Percentiles rank a stretch among this genome's conserved stretches.
Conservation (phyloP, 2,888 invertebrate species). For the Sinopyrophorus schimmeli region DNA sequence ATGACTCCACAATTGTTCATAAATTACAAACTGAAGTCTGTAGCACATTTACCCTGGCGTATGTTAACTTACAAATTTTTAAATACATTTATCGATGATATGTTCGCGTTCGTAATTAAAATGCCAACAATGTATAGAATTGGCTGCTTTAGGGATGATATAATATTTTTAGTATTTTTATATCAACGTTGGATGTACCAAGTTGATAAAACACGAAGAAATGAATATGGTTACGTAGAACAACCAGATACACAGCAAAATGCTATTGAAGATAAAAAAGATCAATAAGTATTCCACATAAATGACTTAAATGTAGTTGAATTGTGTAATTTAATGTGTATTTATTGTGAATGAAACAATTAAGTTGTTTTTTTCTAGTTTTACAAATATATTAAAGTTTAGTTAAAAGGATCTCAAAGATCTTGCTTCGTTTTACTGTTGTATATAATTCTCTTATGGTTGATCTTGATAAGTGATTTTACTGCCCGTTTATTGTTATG, state of each 20-base stretch:
- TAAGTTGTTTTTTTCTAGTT: constrained; percentile 19
- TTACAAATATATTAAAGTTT: constrained; percentile 19
- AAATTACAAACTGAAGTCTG: constrained; percentile 98
- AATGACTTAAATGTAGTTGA: constrained; percentile 7
- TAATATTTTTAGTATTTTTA: constrained; percentile 97
- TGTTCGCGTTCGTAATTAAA: constrained; percentile 99
- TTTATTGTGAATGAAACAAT: constrained; percentile 21
- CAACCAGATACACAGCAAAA: constrained; percentile 25
- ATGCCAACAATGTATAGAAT: constrained; percentile 99
- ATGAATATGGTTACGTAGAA: constrained; percentile 98
- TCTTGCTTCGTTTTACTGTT: too few relatives aligned
- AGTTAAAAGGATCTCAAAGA: constrained; percentile 20
- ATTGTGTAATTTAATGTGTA: constrained; percentile 22
- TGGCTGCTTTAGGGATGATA: constrained; percentile 98
- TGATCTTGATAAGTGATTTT: too few relatives aligned
- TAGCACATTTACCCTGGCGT: constrained; percentile 98
- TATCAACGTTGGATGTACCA: constrained; percentile 99
- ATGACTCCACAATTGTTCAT: constrained; percentile 99
- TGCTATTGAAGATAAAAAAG: constrained; percentile 39
- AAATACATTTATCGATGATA: constrained; percentile 99
- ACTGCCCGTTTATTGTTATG: too few relatives aligned
- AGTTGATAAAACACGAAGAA: constrained; percentile 90
- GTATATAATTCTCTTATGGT: too few relatives aligned
- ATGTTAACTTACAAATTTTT: constrained; percentile 99
- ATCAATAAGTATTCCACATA: constrained; percentile 16